Percentiles rank a stretch among this genome's conserved stretches.
phyloP scores from a whole-genome alignment of 2,797 vertebrate species.

The Sebastes reedi region DNA sequence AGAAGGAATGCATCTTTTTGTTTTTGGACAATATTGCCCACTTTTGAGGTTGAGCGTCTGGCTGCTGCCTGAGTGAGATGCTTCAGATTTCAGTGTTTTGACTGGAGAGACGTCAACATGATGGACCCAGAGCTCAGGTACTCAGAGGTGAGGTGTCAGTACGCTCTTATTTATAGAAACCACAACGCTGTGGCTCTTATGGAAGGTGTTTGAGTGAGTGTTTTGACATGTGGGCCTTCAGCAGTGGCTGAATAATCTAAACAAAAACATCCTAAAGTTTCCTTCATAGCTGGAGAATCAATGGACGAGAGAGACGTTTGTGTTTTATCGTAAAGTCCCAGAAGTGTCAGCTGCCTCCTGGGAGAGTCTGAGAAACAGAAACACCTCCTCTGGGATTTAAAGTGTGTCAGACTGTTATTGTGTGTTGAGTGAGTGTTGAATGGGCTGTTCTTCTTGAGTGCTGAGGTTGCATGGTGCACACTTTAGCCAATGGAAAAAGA shows the following conservation, averaged over 20 bases:
- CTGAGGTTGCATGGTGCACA: not conserved
- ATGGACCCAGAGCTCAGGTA: conserved; percentile 73
- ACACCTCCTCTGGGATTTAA: conserved; percentile 34
- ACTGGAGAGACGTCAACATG: conserved; percentile 17
- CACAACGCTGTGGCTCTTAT: not conserved
- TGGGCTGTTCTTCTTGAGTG: not conserved
- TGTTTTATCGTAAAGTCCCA: conserved; percentile 30
- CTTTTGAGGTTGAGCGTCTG: not conserved
- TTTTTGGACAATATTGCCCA: not conserved
- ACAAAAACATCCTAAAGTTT: not conserved
- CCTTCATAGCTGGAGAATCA: not conserved
- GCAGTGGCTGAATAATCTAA: not conserved
- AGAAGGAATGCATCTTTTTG: not conserved
- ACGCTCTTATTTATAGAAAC: conserved; percentile 25
- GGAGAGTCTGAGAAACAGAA: conserved; percentile 44
- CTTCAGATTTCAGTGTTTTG: conserved; percentile 1
- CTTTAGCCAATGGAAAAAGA: not conserved
- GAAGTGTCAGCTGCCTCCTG: conserved; percentile 12
- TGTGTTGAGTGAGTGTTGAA: not conserved
- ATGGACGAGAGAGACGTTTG: not conserved
- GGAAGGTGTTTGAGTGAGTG: not conserved
- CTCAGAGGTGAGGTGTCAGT: conserved; percentile 62
- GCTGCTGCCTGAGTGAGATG: not conserved
- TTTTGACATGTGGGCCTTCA: not conserved
- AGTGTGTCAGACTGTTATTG: conserved; percentile 48